A percentile compares a stretch with the other conserved stretches of the same genome.
Evolutionary conservation across 2,113 vertebrate species (phyloP).

Genomic region (Tichodroma muraria): DNA sequence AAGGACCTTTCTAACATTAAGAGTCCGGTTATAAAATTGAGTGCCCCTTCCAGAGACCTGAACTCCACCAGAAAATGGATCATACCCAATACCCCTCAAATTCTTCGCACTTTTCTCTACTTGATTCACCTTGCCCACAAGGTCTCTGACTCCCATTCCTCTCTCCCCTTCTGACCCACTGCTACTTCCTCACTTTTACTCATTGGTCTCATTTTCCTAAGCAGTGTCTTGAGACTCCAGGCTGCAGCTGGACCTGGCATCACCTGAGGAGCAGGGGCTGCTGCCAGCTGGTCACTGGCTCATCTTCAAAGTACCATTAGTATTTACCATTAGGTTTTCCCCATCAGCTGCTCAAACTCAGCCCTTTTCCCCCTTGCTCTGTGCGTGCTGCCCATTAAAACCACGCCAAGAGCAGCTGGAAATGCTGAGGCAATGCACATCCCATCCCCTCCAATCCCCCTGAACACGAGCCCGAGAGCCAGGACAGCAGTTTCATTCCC

Average conservation of each 20-base stretch:
- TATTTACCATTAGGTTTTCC: not conserved
- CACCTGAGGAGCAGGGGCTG: not conserved
- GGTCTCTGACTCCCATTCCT: not conserved
- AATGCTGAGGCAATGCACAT: not conserved
- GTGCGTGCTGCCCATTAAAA: rapidly evolving
- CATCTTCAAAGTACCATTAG: not conserved
- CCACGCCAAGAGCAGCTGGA: not conserved
- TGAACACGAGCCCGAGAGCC: rapidly evolving
- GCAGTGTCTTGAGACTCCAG: too few relatives aligned
- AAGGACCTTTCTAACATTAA: not conserved
- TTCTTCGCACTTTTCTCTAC: not conserved
- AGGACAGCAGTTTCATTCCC: not conserved
- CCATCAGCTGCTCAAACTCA: not conserved
- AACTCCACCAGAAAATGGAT: not conserved
- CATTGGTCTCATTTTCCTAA: not conserved
- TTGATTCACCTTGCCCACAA: not conserved
- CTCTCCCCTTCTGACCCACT: not conserved
- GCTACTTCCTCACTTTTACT: not conserved
- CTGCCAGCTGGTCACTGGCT: not conserved
- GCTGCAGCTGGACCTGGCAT: not conserved
- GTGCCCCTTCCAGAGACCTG: not conserved
- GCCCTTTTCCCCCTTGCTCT: not conserved
- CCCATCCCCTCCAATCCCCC: not conserved
- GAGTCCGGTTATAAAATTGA: not conserved
- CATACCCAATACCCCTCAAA: not conserved